Evolutionary conservation across 2,113 vertebrate species (phyloP), one percentile per base, ranked within the genome.

Genomic region (Misgurnus anguillicaudatus): DNA sequence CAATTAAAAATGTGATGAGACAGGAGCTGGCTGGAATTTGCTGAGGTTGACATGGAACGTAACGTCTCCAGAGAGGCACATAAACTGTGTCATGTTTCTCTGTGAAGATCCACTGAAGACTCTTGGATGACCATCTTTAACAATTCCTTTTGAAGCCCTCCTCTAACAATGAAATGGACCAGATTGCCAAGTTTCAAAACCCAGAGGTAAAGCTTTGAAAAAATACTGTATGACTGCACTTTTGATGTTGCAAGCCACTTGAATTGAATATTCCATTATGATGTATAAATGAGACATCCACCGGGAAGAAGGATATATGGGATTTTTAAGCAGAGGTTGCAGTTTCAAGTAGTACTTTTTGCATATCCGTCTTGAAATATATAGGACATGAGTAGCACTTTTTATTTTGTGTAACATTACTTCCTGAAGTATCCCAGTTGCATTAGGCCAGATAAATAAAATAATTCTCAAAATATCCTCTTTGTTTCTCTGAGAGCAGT

Each of bases 81-180:
- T 60, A 64, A 79, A 84, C 51, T 47, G 70, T 39, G 2, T 41
- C 64, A 82, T 75, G 48, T 45, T 57, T 79, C 57, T 67, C 69
- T 85, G 39, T 77, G 63, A 74, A 84, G 82, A 48, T 61, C 11
- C 41, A 61, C 17, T 16, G 51, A 61, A 64, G 69, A 75, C 82
- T 72, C 81, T 85, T 62, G 24, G 77, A 85, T 84, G 81, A 78
- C 86, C 87, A 48, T 4, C 51, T 58, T 85, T 42, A 80, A 31
- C 79, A 48, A 88, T 88, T 89, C 88, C 67, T 51, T 90, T 82
- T 89, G 84, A 88, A 88, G 83, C 16, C 24, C 31, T 39, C 24
- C 65, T 66, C 77, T 83, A 72, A 66, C 74, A 82, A 64, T 78
- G 53, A 86, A 83, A 53, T 0, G 21, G 48, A 67, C 78, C 45